phyloP scores from a whole-genome alignment of 2,888 invertebrate genomes.

The Eupithecia subfuscata region DNA sequence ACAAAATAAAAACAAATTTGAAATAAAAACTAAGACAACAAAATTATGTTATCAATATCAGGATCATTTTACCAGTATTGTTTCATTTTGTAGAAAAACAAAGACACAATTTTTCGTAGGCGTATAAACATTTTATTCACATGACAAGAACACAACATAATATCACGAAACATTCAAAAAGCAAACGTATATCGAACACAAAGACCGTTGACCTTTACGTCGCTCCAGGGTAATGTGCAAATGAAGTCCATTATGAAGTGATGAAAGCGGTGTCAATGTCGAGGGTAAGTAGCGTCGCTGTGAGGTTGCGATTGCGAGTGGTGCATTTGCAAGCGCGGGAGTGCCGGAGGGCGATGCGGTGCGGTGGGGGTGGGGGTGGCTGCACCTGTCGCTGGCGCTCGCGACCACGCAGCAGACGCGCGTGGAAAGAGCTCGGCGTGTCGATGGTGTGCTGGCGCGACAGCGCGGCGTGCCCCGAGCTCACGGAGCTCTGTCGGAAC shows the following conservation, averaged over 20 bases:
- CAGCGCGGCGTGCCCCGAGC: slow-evolving; percentile 88
- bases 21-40: neutral
- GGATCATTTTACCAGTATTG: neutral
- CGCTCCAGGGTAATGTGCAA: slow-evolving; percentile 24
- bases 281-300: slow-evolving; percentile 15
- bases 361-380: slow-evolving; percentile 50
- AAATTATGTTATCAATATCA: neutral
- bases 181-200: slow-evolving; percentile 26
- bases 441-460: slow-evolving; percentile 95
- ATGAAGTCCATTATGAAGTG: slow-evolving; percentile 19
- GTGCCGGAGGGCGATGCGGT: slow-evolving; percentile 44
- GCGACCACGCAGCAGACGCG: slow-evolving; percentile 87
- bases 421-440: slow-evolving; percentile 93
- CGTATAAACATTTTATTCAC: slow-evolving; percentile 32
- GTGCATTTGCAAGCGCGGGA: slow-evolving; percentile 58
- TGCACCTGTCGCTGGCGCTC: slow-evolving; percentile 84
- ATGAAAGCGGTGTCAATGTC: slow-evolving; percentile 29
- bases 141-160: slow-evolving; percentile 27
- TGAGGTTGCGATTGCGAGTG: slow-evolving; percentile 20
- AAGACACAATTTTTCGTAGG: slow-evolving; percentile 42
- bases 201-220: slow-evolving; percentile 41
- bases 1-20: slow-evolving; percentile 1
- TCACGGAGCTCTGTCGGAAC: slow-evolving; percentile 93
- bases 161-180: slow-evolving; percentile 25
- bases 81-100: slow-evolving; percentile 29